Conservation (phyloP, 2,888 invertebrate species). For the Aquatica leii region DNA sequence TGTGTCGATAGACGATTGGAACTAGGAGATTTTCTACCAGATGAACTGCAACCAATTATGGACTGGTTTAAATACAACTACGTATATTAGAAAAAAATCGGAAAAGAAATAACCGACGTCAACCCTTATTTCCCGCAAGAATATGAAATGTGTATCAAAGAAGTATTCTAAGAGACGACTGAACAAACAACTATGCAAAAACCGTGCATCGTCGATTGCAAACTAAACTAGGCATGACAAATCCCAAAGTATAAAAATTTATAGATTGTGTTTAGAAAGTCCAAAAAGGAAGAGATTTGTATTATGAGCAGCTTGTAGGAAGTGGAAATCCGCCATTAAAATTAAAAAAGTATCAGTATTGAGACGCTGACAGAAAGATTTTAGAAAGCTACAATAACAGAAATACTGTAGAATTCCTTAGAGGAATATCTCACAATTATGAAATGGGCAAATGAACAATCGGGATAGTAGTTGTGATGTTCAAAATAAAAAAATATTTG, state of each 20-base stretch:
- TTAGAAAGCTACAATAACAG: background rate
- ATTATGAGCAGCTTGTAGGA: background rate
- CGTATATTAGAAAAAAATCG: background rate
- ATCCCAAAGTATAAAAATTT: too few species aligned
- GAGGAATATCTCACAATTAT: too few species aligned
- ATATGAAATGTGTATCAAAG: too few species aligned
- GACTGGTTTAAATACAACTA: background rate
- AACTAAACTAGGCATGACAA: too few species aligned
- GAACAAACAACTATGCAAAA: too few species aligned
- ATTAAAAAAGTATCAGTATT: background rate
- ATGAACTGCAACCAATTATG: background rate
- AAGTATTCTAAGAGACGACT: too few species aligned
- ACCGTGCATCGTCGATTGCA: too few species aligned
- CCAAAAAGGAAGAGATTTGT: background rate
- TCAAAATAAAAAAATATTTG: too few species aligned
- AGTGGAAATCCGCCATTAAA: background rate
- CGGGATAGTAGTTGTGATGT: too few species aligned
- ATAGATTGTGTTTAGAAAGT: too few species aligned
- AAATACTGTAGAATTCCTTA: background rate
- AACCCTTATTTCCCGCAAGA: background rate
- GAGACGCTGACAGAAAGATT: background rate
- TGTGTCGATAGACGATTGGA: background rate
- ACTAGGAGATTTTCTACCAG: background rate
- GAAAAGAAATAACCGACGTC: background rate
- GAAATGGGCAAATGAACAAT: too few species aligned